Evolutionary conservation across 2,113 vertebrate genomes (phyloP), one percentile per base, ranked within the genome.

Genomic region (Pachypanchax playfairii): DNA sequence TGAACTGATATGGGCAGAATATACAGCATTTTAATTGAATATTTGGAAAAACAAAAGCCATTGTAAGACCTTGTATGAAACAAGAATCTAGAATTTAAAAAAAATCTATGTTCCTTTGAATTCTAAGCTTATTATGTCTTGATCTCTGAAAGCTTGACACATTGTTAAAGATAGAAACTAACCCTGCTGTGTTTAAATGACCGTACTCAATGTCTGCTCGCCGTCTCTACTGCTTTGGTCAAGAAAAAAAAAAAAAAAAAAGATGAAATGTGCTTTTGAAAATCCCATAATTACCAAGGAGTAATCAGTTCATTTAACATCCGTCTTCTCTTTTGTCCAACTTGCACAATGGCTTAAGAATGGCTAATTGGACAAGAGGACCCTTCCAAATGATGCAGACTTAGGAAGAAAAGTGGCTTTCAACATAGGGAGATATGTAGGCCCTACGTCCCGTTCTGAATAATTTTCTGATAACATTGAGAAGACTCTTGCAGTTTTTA

Each of bases 391-490:
- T 65, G 77, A 56, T 47, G 33, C 47, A 65, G 77, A 64, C 75
- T 77, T 36, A 51, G 79, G 75, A 73, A 79, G 84, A 83, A 87
- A 88, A 88, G 73, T 77, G 70, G 26, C 77, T 87, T 89, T 89
- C 77, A 88, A 80, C 73, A 59, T 66, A 60, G 51, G 39, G 42
- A 66, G 83, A 90, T 91, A 88, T 67, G 82, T 65, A 33, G 31
- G 33, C 22, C 74, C 82, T 84, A 79, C 24, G 58, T 82, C 65
- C 73, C 74, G 59, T 53, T 53, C 67, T 62, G 78, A 79, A 86
- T 84, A 80, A 91, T 87, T 91, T 88, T 84, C 87, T 86, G 91
- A 92, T 92, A 91, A 91, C 90, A 91, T 87, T 86, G 79, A 91
- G 72, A 82, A 57, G 53, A 54, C 70, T 76, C 64, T 68, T 78